phyloP scores from a whole-genome alignment of 2,113 vertebrate species.

The Rutilus rutilus region DNA sequence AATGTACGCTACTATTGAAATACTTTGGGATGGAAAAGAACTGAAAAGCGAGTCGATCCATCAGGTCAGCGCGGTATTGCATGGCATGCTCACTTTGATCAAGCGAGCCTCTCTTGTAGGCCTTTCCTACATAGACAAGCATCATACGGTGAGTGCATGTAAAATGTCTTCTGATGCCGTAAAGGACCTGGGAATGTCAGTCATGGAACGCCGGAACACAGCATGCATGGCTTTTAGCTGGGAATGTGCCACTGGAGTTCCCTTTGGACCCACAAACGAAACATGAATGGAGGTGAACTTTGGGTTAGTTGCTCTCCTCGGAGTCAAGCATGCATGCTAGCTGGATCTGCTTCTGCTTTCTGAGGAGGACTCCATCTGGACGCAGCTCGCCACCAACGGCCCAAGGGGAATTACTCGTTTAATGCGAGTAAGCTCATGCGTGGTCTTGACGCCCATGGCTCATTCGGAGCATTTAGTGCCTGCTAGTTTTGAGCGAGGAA shows the following conservation, averaged over 20 bases:
- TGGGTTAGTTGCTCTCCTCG: slow-evolving; percentile 7
- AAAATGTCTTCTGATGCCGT: slow-evolving; percentile 34
- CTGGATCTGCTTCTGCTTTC: slow-evolving; percentile 11
- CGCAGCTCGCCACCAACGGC: slow-evolving; percentile 35
- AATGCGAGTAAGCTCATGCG: slow-evolving; percentile 30
- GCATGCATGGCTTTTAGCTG: slow-evolving; percentile 69
- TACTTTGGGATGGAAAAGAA: slow-evolving; percentile 73
- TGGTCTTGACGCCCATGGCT: slow-evolving; percentile 34
- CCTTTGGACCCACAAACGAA: slow-evolving; percentile 6
- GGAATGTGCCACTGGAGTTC: slow-evolving; percentile 46
- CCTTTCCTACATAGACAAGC: slow-evolving; percentile 51
- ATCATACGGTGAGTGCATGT: slow-evolving; percentile 44
- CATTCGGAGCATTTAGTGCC: slow-evolving; percentile 45
- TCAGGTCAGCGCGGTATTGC: slow-evolving; percentile 59
- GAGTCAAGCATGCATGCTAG: slow-evolving; percentile 29
- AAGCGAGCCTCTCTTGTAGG: slow-evolving; percentile 53
- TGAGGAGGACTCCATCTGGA: slow-evolving; percentile 43
- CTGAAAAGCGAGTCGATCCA: slow-evolving; percentile 63
- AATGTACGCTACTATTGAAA: slow-evolving; percentile 74
- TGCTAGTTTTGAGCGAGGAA: slow-evolving; percentile 63
- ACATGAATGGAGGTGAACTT: slow-evolving; percentile 1
- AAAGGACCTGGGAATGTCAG: slow-evolving; percentile 43
- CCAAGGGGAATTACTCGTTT: background rate
- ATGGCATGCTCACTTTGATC: slow-evolving; percentile 56
- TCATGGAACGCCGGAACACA: slow-evolving; percentile 63